A percentile compares a stretch with the other conserved stretches of the same genome.
Conservation (phyloP, 2,113 vertebrate genomes). For the Prinia subflava region DNA sequence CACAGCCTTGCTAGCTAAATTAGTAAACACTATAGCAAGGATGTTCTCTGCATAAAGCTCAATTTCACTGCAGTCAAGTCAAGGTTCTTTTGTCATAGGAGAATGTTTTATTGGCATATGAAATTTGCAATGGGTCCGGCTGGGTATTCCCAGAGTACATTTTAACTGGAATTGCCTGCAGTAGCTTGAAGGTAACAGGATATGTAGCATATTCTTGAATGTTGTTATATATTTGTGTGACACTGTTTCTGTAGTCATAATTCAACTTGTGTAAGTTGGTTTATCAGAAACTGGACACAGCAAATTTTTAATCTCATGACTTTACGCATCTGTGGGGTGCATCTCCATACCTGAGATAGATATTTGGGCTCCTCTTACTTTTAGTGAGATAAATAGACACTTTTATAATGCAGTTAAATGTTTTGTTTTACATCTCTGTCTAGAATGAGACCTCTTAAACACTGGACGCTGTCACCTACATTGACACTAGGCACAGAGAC, state of each 20-base stretch:
- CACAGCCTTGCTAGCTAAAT: not conserved
- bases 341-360: not conserved
- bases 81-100: not conserved
- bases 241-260: not conserved
- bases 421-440: not conserved
- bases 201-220: not conserved
- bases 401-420: not conserved
- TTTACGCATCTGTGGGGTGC: not conserved
- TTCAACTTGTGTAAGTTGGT: rapidly evolving
- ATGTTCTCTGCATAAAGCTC: not conserved
- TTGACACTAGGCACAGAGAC: not conserved
- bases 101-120: not conserved
- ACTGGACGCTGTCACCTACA: not conserved
- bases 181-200: not conserved
- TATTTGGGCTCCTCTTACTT: not conserved
- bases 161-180: not conserved
- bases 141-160: not conserved
- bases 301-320: not conserved
- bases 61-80: not conserved
- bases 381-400: not conserved
- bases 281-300: not conserved
- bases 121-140: not conserved
- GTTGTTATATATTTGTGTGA: not conserved
- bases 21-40: not conserved
- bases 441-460: not conserved